Percentiles rank a stretch among this genome's conserved stretches.
These are phyloP conservation scores for Tautogolabrus adspersus DNA, from an alignment of 2,113 vertebrate genomes.

Conservation along the genomic window DNA sequence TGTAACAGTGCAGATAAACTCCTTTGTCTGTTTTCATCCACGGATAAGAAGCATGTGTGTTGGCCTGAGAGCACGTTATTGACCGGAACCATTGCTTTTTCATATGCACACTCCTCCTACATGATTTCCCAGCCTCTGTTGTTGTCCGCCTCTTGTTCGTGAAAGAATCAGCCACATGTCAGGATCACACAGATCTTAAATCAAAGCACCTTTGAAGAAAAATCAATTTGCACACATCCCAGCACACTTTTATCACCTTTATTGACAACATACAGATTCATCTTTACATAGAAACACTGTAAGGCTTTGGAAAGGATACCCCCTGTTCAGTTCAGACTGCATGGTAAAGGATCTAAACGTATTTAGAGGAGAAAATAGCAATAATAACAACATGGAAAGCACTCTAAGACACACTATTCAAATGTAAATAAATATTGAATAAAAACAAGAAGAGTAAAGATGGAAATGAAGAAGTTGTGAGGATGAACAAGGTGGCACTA, in stretches of 20 bases:
- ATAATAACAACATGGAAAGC: too few relatives aligned
- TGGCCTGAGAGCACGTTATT: background rate
- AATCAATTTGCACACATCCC: slow-evolving; percentile 16
- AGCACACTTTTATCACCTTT: slow-evolving; percentile 2
- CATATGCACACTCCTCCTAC: slow-evolving; percentile 25
- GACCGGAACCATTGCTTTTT: background rate
- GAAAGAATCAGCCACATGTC: slow-evolving; percentile 15
- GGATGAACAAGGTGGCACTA: too few relatives aligned
- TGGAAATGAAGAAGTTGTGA: too few relatives aligned
- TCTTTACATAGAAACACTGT: background rate
- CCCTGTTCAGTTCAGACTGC: too few relatives aligned
- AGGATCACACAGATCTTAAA: slow-evolving; percentile 9
- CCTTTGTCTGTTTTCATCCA: slow-evolving; percentile 5
- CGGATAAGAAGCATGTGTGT: background rate
- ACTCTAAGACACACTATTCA: too few relatives aligned
- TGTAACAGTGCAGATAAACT: background rate
- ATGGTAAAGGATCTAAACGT: too few relatives aligned
- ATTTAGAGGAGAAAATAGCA: too few relatives aligned
- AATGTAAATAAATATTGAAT: too few relatives aligned
- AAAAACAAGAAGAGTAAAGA: too few relatives aligned
- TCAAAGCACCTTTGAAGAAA: slow-evolving; percentile 11
- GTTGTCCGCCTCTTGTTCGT: slow-evolving; percentile 1
- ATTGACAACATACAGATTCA: slow-evolving; percentile 7
- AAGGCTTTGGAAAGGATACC: background rate
- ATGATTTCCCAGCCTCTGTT: slow-evolving; percentile 4